Evolutionary conservation across 2,888 invertebrate genomes (phyloP).

Genomic region (Ctena decussata): DNA sequence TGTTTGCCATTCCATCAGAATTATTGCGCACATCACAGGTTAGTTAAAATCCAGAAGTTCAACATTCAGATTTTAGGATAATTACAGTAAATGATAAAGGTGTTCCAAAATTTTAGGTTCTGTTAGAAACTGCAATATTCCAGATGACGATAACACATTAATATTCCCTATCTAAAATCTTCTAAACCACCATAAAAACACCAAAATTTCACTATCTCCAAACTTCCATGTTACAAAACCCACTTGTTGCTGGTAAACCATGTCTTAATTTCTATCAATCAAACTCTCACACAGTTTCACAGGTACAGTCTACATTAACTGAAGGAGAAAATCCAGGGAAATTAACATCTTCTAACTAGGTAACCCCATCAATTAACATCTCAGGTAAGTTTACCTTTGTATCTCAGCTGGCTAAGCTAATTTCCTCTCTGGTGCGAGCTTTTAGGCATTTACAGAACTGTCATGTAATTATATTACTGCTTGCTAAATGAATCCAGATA

Average conservation of each 20-base stretch:
- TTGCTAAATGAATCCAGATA: too few relatives aligned
- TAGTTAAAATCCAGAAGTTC: too few relatives aligned
- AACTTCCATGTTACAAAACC: constrained; percentile 2
- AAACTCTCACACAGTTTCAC: not conserved
- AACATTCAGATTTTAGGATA: too few relatives aligned
- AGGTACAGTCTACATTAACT: not conserved
- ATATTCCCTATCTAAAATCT: constrained; percentile 1
- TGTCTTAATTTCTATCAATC: constrained; percentile 9
- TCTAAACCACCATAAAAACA: not conserved
- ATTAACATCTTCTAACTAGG: not conserved
- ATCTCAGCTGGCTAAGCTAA: too few relatives aligned
- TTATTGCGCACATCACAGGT: too few relatives aligned
- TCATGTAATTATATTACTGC: too few relatives aligned
- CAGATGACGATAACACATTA: not conserved
- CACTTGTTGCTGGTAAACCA: not conserved
- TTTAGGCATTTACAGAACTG: too few relatives aligned
- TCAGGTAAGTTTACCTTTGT: not conserved
- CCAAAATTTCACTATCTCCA: not conserved
- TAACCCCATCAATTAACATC: not conserved
- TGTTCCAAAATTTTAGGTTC: too few relatives aligned
- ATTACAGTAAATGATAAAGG: too few relatives aligned
- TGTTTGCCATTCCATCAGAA: too few relatives aligned
- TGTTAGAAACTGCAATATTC: not conserved
- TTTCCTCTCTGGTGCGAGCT: too few relatives aligned
- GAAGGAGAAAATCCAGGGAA: not conserved